Base-by-base conservation (phyloP, 64 coral and sea anemone species). In the Pocillopora damicornis region DNA sequence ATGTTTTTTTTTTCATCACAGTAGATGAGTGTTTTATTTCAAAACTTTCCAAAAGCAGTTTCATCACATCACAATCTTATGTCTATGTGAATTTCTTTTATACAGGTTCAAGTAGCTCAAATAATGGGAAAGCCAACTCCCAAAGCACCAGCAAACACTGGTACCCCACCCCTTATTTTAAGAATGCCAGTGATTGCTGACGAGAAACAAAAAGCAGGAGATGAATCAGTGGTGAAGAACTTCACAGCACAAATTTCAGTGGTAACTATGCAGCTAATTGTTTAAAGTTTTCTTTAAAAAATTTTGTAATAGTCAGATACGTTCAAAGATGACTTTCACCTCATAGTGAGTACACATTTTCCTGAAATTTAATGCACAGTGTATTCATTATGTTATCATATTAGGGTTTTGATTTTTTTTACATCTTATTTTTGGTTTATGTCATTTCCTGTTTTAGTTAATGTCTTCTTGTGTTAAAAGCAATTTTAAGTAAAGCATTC, bases 111-210 rank as follows among this genome's bases (percentile, higher is more conserved):
- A 87, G 13, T 91, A 51, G 90, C 90, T 58, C 76, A 87, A 30
- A 15, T 87, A 13, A 65, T 86, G 63, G 90, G 90, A 62, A 56
- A 80, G 60, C 90, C 90, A 87, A 91, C 90, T 73, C 90, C 90
- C 26, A 56, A 81, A 63, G 35, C 90, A 26, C 74, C 51, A 2
- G 6, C 62, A 9, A 87, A 91, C 45, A 91, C 90, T 86, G 90
- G 74, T 16, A 91, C 90, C 5, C 90, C 83, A 63, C 90, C 90
- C 57, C 73, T 84, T 45, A 84, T 91, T 45, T 56, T 91, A 72
- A 61, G 83, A 2, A 58, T 91, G 61, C 90, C 90, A 35, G 72
- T 78, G 63, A 85, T 37, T 68, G 51, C 63, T 58, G 81, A 85
- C 71, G 81, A 85, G 72, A 30, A 26, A 22, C 37, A 37, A 59